Conservation (phyloP, 2,888 invertebrate genomes). For the Stenoptilia bipunctidactyla region DNA sequence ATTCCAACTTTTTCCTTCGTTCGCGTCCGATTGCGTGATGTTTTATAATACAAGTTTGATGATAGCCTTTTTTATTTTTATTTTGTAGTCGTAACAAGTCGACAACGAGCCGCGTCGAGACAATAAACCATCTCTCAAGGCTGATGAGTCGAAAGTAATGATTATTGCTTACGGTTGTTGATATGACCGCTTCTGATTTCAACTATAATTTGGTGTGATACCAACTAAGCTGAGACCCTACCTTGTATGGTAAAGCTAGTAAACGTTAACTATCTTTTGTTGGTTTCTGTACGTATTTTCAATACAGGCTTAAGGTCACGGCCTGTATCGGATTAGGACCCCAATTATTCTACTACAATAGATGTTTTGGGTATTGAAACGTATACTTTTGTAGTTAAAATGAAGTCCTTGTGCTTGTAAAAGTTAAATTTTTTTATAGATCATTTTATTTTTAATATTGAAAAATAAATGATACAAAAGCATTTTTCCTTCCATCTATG, state of each 20-base stretch:
- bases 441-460: too few relatives aligned
- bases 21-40: constrained; percentile 39
- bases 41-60: constrained; percentile 55
- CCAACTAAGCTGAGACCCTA: neutral
- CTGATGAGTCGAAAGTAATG: constrained; percentile 58
- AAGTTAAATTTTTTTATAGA: too few relatives aligned
- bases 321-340: neutral
- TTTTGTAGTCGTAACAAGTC: constrained; percentile 53
- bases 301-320: neutral
- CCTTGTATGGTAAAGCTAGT: neutral
- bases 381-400: neutral
- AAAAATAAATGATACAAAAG: too few relatives aligned
- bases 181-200: constrained; percentile 41
- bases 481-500: too few relatives aligned
- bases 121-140: constrained; percentile 62
- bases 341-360: neutral
- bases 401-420: too few relatives aligned
- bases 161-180: constrained; percentile 62
- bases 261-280: neutral
- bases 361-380: neutral
- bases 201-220: constrained; percentile 30
- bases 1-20: constrained; percentile 32
- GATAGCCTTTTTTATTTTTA: constrained; percentile 48
- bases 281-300: neutral
- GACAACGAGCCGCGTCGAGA: constrained; percentile 62